A percentile compares a stretch with the other conserved stretches of the same genome.
Evolutionary conservation across 2,113 vertebrate genomes (phyloP).

Genomic region (Barbus barbus): DNA sequence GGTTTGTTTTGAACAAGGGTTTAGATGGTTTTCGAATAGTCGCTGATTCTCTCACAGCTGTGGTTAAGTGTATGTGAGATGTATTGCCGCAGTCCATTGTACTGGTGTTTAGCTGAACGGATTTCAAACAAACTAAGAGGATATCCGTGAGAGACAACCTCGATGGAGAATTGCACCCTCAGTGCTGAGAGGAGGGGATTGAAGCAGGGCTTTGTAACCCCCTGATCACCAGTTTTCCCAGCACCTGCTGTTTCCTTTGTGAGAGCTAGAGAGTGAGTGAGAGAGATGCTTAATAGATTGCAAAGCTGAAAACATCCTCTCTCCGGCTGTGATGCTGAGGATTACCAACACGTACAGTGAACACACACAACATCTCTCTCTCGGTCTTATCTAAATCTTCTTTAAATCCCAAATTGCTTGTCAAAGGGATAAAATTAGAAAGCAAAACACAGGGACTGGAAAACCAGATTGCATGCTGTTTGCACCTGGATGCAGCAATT

Average conservation of each 20-base stretch:
- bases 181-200: slow-evolving; percentile 13
- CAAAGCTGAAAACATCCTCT: slow-evolving; percentile 13
- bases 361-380: slow-evolving; percentile 37
- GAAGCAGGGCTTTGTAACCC: background rate
- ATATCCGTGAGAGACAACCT: slow-evolving; percentile 47
- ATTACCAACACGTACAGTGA: slow-evolving; percentile 40
- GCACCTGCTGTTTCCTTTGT: slow-evolving; percentile 13
- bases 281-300: slow-evolving; percentile 40
- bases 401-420: slow-evolving; percentile 64
- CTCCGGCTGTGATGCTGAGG: slow-evolving; percentile 30
- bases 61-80: slow-evolving; percentile 5
- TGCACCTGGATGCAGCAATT: slow-evolving; percentile 77
- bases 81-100: slow-evolving; percentile 39
- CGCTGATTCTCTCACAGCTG: background rate
- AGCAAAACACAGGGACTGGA: slow-evolving; percentile 69
- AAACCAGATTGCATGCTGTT: slow-evolving; percentile 77
- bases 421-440: slow-evolving; percentile 72
- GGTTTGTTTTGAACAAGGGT: background rate
- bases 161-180: slow-evolving; percentile 61
- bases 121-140: slow-evolving; percentile 44
- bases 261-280: background rate
- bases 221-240: slow-evolving; percentile 3
- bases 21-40: background rate
- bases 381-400: slow-evolving; percentile 40
- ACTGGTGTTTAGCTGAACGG: slow-evolving; percentile 32